Evolutionary conservation across 2,888 invertebrate species (phyloP).

Genomic region (Creontiades dilutus): DNA sequence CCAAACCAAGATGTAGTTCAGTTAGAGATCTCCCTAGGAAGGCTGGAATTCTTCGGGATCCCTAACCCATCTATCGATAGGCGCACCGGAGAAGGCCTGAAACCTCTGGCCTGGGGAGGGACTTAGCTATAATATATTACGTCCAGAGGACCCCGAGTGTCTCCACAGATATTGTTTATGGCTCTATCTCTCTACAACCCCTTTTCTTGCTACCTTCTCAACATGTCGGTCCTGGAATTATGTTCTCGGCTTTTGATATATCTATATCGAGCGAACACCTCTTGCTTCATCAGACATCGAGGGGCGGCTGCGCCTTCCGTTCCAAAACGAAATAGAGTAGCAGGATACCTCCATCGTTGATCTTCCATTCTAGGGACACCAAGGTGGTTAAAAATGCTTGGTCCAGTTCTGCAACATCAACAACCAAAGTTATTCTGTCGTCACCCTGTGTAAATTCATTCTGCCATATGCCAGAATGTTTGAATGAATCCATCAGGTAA

Average conservation of each 20-base stretch:
- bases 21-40: neutral
- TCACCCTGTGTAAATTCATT: no score
- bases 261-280: neutral
- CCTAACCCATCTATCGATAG: neutral
- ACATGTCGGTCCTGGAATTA: constrained; percentile 40
- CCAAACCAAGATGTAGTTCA: no score
- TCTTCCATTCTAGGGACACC: no score
- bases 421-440: no score
- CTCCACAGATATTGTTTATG: constrained; percentile 38
- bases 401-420: no score
- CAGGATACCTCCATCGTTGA: no score
- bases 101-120: neutral
- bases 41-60: neutral
- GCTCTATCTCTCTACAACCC: constrained; percentile 49
- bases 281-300: constrained; percentile 31
- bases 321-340: neutral
- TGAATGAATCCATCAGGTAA: no score
- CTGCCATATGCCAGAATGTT: no score
- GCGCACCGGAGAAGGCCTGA: neutral
- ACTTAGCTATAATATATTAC: constrained; percentile 37
- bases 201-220: constrained; percentile 29
- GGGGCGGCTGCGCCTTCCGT: neutral
- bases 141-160: constrained; percentile 41
- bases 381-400: no score
- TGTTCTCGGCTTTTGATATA: constrained; percentile 36